Percentiles rank a stretch among this genome's conserved stretches.
Conservation (phyloP, 1,140 invertebrate species). For the Cotesia chilonis region DNA sequence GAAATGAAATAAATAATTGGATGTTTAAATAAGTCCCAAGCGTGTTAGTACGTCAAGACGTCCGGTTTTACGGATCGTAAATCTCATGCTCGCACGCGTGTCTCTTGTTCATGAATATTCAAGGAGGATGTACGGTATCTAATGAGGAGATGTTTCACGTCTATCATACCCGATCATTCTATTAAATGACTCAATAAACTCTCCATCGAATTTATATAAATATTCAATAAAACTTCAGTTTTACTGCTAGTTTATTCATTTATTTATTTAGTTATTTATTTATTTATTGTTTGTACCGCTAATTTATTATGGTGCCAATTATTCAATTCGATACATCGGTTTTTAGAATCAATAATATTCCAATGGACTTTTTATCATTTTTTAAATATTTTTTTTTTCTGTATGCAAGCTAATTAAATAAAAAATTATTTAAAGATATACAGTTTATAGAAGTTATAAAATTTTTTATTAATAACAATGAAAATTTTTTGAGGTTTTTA, state of each 20-base stretch:
- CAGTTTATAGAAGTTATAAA: too few species aligned
- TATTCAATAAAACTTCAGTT: neutral
- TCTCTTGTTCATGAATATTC: conserved; percentile 38
- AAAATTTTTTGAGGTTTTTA: too few species aligned
- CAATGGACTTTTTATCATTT: too few species aligned
- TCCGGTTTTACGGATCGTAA: conserved; percentile 33
- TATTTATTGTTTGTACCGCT: too few species aligned
- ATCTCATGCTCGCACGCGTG: conserved; percentile 23
- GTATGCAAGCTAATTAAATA: too few species aligned
- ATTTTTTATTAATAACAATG: too few species aligned
- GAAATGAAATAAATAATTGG: neutral
- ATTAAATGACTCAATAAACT: conserved; percentile 20
- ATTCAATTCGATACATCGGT: too few species aligned
- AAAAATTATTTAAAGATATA: too few species aligned
- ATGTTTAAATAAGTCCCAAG: neutral
- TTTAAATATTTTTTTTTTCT: too few species aligned
- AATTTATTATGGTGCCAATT: too few species aligned
- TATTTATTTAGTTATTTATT: neutral
- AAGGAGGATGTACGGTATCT: conserved; percentile 27
- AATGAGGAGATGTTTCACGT: conserved; percentile 31
- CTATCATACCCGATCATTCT: conserved; percentile 20
- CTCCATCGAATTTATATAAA: neutral
- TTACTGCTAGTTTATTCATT: neutral
- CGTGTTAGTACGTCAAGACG: conserved; percentile 14
- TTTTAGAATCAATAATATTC: too few species aligned